These are phyloP conservation scores for Lagodon rhomboides DNA, from an alignment of 2,797 vertebrate genomes.

Conservation along the genomic window DNA sequence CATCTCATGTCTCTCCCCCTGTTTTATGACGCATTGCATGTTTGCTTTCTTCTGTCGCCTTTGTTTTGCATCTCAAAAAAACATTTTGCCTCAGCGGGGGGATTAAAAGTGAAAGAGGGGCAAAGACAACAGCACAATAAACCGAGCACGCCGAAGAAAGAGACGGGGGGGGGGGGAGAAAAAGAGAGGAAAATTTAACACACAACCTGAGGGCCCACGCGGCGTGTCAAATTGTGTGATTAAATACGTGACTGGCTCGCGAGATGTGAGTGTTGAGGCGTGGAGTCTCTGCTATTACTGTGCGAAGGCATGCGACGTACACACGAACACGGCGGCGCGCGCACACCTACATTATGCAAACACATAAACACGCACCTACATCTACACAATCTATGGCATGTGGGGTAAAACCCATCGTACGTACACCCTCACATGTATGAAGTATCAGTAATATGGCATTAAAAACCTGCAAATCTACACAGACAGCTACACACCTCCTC, in stretches of 20 bases:
- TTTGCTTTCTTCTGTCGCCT: conserved; percentile 63
- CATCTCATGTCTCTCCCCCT: conserved; percentile 43
- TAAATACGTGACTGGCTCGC: conserved; percentile 86
- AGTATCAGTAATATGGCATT: conserved; percentile 12
- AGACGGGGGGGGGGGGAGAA: conserved; percentile 3
- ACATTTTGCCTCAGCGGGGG: conserved; percentile 75
- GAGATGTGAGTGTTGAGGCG: conserved; percentile 74
- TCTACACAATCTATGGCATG: conserved; percentile 5
- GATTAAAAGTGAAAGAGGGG: conserved; percentile 82
- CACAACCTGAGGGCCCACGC: conserved; percentile 81
- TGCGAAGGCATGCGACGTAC: conserved; percentile 45
- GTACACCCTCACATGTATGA: conserved; percentile 23
- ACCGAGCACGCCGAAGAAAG: conserved; percentile 59
- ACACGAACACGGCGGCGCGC: neutral
- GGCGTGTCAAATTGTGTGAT: conserved; percentile 84
- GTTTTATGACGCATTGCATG: conserved; percentile 63
- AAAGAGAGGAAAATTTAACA: conserved; percentile 70
- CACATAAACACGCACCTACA: conserved; percentile 14
- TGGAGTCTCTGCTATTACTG: conserved; percentile 67
- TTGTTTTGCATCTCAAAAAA: conserved; percentile 73
- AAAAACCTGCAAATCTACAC: conserved; percentile 8
- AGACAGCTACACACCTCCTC: neutral
- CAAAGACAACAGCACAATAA: conserved; percentile 78
- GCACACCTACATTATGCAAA: conserved; percentile 10
- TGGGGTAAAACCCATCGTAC: conserved; percentile 26